These are phyloP conservation scores for Orycteropus afer DNA, from an alignment of 2,113 vertebrate species.

Conservation along the genomic window DNA sequence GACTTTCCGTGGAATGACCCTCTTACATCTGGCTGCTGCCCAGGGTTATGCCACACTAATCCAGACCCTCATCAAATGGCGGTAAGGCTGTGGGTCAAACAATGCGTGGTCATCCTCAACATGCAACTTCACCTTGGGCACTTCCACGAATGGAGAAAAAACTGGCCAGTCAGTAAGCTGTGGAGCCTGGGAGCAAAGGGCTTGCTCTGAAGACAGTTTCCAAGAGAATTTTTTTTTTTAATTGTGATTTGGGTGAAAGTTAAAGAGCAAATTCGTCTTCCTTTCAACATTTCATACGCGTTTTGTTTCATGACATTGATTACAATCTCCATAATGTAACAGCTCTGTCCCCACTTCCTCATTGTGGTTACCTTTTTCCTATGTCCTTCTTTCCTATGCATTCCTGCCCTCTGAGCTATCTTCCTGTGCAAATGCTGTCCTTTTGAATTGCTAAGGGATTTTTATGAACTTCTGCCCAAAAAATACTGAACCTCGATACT, in stretches of 20 bases:
- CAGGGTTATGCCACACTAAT: conserved; percentile 99
- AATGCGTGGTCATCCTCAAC: fast-evolving
- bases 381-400: no score
- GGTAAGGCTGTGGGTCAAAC: conserved; percentile 86
- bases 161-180: fast-evolving
- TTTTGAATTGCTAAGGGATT: no score
- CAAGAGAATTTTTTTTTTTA: no score
- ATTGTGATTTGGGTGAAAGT: no score
- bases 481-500: not conserved
- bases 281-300: no score
- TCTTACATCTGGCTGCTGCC: conserved; percentile 96
- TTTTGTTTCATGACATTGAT: no score
- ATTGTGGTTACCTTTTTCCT: no score
- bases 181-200: not conserved
- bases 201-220: not conserved
- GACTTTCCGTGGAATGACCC: conserved; percentile 99
- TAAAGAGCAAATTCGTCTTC: no score
- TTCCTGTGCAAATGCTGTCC: no score
- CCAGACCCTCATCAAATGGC: conserved; percentile 99
- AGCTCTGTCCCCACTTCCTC: no score
- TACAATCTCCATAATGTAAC: no score
- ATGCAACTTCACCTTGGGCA: not conserved
- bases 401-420: no score
- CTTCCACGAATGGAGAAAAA: fast-evolving
- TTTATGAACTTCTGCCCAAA: not conserved